Base-by-base conservation (phyloP, 1,140 invertebrate species). In the Phthorimaea operculella region DNA sequence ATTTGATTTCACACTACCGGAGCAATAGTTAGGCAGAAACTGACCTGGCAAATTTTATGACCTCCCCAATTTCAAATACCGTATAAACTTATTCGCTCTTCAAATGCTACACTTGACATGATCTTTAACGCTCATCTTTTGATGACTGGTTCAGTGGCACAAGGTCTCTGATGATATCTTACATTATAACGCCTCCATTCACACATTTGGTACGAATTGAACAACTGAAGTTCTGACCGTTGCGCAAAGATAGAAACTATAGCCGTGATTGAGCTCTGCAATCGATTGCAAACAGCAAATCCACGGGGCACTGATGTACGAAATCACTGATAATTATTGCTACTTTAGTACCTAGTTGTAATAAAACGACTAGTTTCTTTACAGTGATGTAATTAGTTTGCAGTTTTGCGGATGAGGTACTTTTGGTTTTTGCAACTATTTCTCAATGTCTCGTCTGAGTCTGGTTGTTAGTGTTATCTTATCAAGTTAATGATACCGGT, bases 111-210 rank as follows among this genome's bases (percentile, higher is more conserved):
- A 28, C 21, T 28, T 28, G 21, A 28, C 21, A 28, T 28, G 21
- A 28, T 28, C 21, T 28, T 28, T 6, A 28, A 28, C 21, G 21
- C 21, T 28, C 21, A 28, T 28, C 21, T 28, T 28, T 28, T 28
- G 2, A 28, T 6, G 21, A 28, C 6, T 4, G 21, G 21, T 28
- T 28, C 21, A 53, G 28, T 58, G 17, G 57, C 34, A 53, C 57
- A 58, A 58, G 57, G 57, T 54, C 28, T 9, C 45, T 12, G 57
- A 58, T 58, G 51, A 57, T 57, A 57, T 57, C 56, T 34, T 42
- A 52, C 50, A 45, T 53, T 44, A 17, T 42, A 42, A 28, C 21
- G 21, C 39, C 44, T 9, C 44, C 44, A 17, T 47, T 58, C 52
- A 50, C 33, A 55, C 54, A 55, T 51, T 51, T 51, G 17, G 3